Evolutionary conservation across 2,113 vertebrate species (phyloP).

Genomic region (Macrotus californicus): DNA sequence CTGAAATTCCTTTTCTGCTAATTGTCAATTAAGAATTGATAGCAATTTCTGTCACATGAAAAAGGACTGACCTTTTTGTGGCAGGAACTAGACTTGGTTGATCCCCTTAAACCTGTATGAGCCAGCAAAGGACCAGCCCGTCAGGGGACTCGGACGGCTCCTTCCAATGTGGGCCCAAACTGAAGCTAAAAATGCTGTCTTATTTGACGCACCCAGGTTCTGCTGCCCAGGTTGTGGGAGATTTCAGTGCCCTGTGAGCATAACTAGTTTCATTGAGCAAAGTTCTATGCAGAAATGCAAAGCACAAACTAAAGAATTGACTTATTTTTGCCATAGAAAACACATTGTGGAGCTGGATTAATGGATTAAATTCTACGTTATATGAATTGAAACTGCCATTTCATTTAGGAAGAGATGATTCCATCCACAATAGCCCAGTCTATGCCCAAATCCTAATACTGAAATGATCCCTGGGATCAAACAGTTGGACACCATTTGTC

Average conservation of each 20-base stretch:
- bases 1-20: constrained; percentile 2
- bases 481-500: neutral
- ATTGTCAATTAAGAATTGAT: neutral
- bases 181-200: neutral
- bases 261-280: neutral
- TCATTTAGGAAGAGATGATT: neutral
- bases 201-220: neutral
- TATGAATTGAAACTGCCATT: neutral
- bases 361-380: neutral
- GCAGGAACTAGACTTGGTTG: neutral
- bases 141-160: neutral
- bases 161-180: neutral
- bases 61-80: neutral
- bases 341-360: neutral
- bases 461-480: neutral
- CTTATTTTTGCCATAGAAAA: neutral
- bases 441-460: neutral
- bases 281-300: neutral
- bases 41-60: neutral
- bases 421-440: neutral
- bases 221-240: neutral
- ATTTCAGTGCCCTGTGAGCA: neutral
- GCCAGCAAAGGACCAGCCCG: neutral
- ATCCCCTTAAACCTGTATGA: neutral
- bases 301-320: neutral